A percentile compares a stretch with the other conserved stretches of the same genome.
These are phyloP conservation scores for Strigamia maritima DNA, from an alignment of 2,888 invertebrate species.

Conservation along the genomic window DNA sequence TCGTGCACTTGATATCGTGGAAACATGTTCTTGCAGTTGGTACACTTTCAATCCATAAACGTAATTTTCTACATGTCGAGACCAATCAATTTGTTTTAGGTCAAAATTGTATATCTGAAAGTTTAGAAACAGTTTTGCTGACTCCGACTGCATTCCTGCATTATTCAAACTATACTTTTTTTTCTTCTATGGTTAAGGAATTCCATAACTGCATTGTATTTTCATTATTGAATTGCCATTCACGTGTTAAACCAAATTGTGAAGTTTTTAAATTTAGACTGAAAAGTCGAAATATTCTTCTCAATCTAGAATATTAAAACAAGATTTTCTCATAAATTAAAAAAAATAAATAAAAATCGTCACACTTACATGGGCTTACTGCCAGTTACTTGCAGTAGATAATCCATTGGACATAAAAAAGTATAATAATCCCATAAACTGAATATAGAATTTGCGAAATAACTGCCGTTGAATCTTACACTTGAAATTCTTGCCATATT, in stretches of 20 bases:
- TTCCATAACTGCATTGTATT: not conserved
- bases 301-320: not conserved
- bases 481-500: not conserved
- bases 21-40: conserved; percentile 39
- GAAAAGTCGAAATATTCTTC: not conserved
- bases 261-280: not conserved
- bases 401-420: not conserved
- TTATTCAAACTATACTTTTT: not conserved
- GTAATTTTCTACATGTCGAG: conserved; percentile 36
- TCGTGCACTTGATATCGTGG: conserved; percentile 33
- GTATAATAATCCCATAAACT: not conserved
- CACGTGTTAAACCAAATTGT: not conserved
- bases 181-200: not conserved
- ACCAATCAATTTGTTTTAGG: conserved; percentile 39
- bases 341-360: not conserved
- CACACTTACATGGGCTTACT: not conserved
- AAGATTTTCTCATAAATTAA: not conserved
- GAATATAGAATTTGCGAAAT: not conserved
- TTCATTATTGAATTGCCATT: not conserved
- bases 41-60: conserved; percentile 37
- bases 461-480: not conserved
- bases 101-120: conserved; percentile 39
- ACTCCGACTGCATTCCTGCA: no score
- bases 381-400: not conserved
- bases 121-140: no score